These are phyloP conservation scores for Elgonia sp. DNA, from an alignment of 2,888 invertebrate species.

Conservation along the genomic window DNA sequence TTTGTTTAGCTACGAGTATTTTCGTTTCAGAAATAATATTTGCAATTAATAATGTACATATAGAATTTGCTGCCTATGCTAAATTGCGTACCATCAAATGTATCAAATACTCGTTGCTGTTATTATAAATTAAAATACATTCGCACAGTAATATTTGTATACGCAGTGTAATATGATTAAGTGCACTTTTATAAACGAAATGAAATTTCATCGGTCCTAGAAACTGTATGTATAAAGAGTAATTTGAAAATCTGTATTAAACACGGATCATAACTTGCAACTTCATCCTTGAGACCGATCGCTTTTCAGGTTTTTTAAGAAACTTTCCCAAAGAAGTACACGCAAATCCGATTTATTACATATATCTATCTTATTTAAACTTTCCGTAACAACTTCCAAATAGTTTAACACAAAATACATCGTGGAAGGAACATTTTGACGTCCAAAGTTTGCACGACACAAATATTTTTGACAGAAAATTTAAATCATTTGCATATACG, in stretches of 20 bases:
- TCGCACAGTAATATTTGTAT: constrained; percentile 12
- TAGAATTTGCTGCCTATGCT: not conserved
- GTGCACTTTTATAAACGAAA: not conserved
- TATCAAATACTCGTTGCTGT: not conserved
- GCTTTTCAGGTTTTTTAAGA: constrained; percentile 48
- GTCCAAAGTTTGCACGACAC: constrained; percentile 42
- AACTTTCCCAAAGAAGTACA: constrained; percentile 45
- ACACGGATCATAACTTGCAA: constrained; percentile 20
- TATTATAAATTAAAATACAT: not conserved
- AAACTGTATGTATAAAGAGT: not conserved
- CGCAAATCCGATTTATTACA: constrained; percentile 58
- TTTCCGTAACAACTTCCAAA: constrained; percentile 51
- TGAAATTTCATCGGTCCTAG: constrained; percentile 8
- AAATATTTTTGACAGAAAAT: constrained; percentile 34
- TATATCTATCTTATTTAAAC: constrained; percentile 61
- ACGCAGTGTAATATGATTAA: constrained; percentile 23
- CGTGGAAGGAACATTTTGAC: constrained; percentile 15
- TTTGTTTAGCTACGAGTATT: too few species aligned
- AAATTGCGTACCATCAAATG: constrained; percentile 3
- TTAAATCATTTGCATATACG: constrained; percentile 7
- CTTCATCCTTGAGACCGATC: constrained; percentile 44
- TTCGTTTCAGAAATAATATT: not conserved
- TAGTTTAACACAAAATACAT: constrained; percentile 50
- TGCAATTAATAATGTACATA: not conserved
- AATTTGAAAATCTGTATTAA: constrained; percentile 33